phyloP scores from a whole-genome alignment of 2,888 invertebrate species.

The Drosophila tripunctata region DNA sequence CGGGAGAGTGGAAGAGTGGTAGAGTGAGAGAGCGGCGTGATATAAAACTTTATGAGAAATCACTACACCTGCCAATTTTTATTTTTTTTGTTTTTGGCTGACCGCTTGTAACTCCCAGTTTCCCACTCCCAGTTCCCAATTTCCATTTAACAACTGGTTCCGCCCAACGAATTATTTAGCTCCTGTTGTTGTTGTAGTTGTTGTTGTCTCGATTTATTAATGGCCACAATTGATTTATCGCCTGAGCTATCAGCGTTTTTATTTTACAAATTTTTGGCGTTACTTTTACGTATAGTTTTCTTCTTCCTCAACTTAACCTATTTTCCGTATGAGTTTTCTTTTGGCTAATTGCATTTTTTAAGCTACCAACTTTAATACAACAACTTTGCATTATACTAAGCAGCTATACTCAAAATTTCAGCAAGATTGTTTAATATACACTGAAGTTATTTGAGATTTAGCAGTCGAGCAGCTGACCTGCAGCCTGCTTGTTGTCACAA shows the following conservation, averaged over 20 bases:
- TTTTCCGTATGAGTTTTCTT: conserved; percentile 38
- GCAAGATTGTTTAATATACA: too few relatives aligned
- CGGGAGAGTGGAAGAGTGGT: neutral
- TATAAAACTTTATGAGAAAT: conserved; percentile 29
- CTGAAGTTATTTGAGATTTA: too few relatives aligned
- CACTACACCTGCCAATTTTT: conserved; percentile 72
- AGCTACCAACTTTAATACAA: too few relatives aligned
- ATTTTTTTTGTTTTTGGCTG: too few relatives aligned
- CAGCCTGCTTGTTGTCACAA: conserved; percentile 22
- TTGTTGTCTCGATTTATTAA: conserved; percentile 63
- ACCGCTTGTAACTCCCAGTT: conserved; percentile 21
- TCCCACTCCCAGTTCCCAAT: conserved; percentile 20
- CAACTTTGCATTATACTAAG: too few relatives aligned
- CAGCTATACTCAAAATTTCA: too few relatives aligned
- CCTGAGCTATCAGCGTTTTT: conserved; percentile 34
- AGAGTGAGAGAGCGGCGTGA: neutral
- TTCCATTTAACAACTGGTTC: conserved; percentile 50
- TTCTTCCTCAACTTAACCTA: conserved; percentile 51
- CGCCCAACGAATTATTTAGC: conserved; percentile 33
- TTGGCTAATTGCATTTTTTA: conserved; percentile 23
- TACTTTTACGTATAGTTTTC: neutral
- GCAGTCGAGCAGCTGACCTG: too few relatives aligned
- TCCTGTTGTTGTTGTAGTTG: conserved; percentile 18
- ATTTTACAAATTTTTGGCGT: conserved; percentile 2
- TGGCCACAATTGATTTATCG: conserved; percentile 65